Base-by-base conservation (phyloP, 2,113 vertebrate genomes). In the Forbesichthys agassizii region DNA sequence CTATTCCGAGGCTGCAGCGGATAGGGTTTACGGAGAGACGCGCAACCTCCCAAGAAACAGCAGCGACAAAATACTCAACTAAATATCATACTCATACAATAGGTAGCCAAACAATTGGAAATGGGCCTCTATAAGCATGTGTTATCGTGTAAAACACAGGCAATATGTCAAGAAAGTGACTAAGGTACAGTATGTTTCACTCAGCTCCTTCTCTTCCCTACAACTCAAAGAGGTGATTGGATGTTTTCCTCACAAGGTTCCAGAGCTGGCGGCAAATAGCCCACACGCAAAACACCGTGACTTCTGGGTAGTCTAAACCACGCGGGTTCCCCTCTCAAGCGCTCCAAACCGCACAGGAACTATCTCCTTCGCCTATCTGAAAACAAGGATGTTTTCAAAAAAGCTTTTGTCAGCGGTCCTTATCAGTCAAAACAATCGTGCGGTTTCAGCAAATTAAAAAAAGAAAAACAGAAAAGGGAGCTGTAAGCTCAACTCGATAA, bases 271-370 rank as follows among this genome's bases (percentile, higher is more conserved):
- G 75, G 71, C 57, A 54, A 81, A 82, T 81, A 78, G 80, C 79
- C 3, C 48, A 75, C 69, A 83, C 74, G 80, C 75, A 82, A 48
- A 27, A 66, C 80, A 78, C 85, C 82, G 84, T 84, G 80, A 87
- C 74, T 68, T 5, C 75, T 69, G 75, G 27, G 54, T 69, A 67
- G 72, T 46, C 65, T 55, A 70, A 80, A 75, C 53, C 68, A 75
- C 73, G 55, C 65, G 13, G 12, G n/a, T 12, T 46, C 36, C 12
- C 1, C 11, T 36, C 33, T 59, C 57, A 6, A 58, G 10, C 5
- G 56, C 51, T 11, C 33, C 47, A 66, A 68, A 57, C 49, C 57
- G 61, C 74, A 77, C 55, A 3, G 27, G 67, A 49, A 62, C 53
- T 18, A 74, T 59, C 46, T 9, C 16, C 5, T 20, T 63, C 8